These are phyloP conservation scores for Drosophila helvetica DNA, from an alignment of 2,888 invertebrate species.

Conservation along the genomic window DNA sequence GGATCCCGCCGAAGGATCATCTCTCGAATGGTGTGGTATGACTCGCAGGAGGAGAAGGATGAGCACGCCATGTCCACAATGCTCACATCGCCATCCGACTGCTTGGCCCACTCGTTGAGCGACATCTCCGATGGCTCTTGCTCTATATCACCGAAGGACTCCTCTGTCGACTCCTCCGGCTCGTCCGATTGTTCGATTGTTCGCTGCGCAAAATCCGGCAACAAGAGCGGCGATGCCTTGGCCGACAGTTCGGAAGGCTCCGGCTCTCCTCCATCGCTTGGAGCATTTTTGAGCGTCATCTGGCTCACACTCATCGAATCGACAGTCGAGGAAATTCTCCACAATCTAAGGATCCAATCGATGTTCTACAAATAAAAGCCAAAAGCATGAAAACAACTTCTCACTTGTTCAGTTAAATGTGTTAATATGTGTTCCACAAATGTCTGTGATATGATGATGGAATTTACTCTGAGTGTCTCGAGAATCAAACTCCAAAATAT, in stretches of 20 bases:
- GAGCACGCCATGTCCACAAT: not conserved
- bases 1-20: slow-evolving; percentile 19
- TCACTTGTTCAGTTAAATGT: too few species aligned
- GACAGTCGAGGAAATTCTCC: too few species aligned
- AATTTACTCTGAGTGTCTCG: not conserved
- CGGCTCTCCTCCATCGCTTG: not conserved
- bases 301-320: slow-evolving; percentile 8
- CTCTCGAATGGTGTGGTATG: slow-evolving; percentile 7
- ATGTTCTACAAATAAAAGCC: too few species aligned
- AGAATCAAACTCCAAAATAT: too few species aligned
- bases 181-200: not conserved
- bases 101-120: not conserved
- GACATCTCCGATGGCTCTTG: not conserved
- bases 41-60: slow-evolving; percentile 32
- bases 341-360: too few species aligned
- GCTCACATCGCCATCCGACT: not conserved
- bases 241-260: not conserved
- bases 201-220: not conserved
- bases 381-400: too few species aligned
- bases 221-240: not conserved
- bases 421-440: too few species aligned
- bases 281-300: not conserved
- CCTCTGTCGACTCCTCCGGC: not conserved
- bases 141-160: not conserved
- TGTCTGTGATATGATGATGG: not conserved